Evolutionary conservation across 2,797 vertebrate species (phyloP), one percentile per base, ranked within the genome.

Genomic region (Centroberyx gerrardi): DNA sequence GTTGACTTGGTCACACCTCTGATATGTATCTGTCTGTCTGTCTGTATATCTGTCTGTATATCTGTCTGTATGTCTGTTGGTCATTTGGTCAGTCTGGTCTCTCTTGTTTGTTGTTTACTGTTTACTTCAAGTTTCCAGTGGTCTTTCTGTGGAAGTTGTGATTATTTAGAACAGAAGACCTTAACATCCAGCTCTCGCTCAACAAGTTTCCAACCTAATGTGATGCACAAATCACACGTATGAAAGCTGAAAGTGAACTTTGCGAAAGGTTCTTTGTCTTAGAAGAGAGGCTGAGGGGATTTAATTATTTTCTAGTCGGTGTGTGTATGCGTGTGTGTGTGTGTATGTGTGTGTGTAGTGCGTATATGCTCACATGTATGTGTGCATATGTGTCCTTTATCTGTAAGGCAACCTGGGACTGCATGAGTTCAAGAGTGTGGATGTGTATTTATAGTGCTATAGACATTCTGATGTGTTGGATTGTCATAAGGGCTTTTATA

Each of bases 211-310:
- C 31, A 18, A 10, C 49, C 5, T 9, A 72, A 63, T 22, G 15
- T 33, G 28, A 65, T 49, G 29, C 2, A 40, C 0, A 36, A 66
- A 80, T 77, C 58, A 68, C 72, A 60, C 7, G 4, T 18, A 56
- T 66, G 69, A 64, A 46, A 56, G 6, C 46, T 67, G 2, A 0
- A 15, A 4, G 59, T 56, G 56, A 77, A 69, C 67, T 78, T 76
- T 68, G 3, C 28, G 48, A 51, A 72, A 71, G 42, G 8, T 15
- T 29, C 54, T 44, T 74, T 53, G 58, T 67, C 69, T 68, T 53
- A 48, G 64, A 46, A 17, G 62, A 61, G 27, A 70, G 10, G 9
- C 27, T 54, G 33, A 59, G 40, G 60, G 38, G 38, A 72, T 76
- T 52, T 40, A 1, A 82, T 77, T 55, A 38, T 65, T 62, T 60